Base-by-base conservation (phyloP, 2,797 vertebrate species). In the Lepus oiostolus region DNA sequence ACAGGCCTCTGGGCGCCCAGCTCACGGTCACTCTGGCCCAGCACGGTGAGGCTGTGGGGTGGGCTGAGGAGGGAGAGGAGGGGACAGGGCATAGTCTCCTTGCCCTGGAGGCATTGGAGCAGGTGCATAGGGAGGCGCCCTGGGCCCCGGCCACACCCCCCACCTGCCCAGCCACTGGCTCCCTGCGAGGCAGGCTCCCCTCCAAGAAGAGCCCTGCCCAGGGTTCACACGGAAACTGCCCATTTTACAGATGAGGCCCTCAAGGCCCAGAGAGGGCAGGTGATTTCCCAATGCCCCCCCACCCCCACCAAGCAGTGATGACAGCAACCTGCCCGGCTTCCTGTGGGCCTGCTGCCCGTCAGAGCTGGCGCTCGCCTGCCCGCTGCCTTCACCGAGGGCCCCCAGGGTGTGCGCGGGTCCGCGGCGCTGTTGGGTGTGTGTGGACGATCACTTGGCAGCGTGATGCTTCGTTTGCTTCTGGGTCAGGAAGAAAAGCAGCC, bases 41-140 rank as follows among this genome's bases (percentile, higher is more conserved):
- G 67, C 97, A 97, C 0, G 98, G 98, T 98, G 96, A 98, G 97
- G 35, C 42, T 47, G 42, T 8, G 9, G 42, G 47, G 2, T 13
- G n/a, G 74, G 14, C 30, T 13, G 9, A 60, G 2, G 26, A 70
- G 32, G 0, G 22, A 83, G 50, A 60, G 13, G 76, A 80, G n/a
- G 28, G 68, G 26, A 74, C 28, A 87, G 10, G n/a, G 17, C 22
- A 0, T 1, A 7, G 54, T n/a, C 1, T 75, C 63, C 58, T n/a
- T 9, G 16, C 1, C 17, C 35, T 10, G 35, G n/a, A 21, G 60
- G 13, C 47, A 0, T 14, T 17, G 19, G 42, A 67, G 26, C 26
- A 26, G 60, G 79, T 32, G 12, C 47, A 7, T 4, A 0, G 3
- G 21, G 83, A 52, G 5, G 3, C 14, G 3, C 6, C 54, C 58